These are phyloP conservation scores for Galendromus occidentalis DNA, from an alignment of 1,140 invertebrate species.

Conservation along the genomic window DNA sequence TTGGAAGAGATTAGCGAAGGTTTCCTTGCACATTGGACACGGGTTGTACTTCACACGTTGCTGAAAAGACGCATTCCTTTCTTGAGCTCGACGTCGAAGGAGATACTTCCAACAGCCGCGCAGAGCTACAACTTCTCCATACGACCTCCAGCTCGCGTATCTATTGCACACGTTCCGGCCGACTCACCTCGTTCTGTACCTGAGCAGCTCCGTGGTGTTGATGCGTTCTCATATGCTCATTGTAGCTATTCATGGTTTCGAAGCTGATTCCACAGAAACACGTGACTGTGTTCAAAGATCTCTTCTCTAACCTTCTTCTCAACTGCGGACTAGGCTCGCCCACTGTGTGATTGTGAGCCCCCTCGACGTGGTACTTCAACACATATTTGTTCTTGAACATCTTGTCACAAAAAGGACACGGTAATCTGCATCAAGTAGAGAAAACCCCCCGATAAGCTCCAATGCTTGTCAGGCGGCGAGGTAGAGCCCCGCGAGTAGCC, in stretches of 20 bases:
- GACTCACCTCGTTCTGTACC: too few species aligned
- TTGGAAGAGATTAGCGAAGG: not conserved
- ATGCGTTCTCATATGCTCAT: constrained; percentile 4
- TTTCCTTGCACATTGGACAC: constrained; percentile 6
- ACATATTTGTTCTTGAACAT: constrained; percentile 10
- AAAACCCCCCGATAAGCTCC: too few species aligned
- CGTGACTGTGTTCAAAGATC: not conserved
- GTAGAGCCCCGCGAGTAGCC: too few species aligned
- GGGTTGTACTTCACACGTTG: not conserved
- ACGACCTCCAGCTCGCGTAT: too few species aligned
- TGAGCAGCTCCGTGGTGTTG: not conserved
- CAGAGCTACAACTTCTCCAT: too few species aligned
- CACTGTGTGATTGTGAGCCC: constrained; percentile 7
- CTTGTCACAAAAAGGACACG: not conserved
- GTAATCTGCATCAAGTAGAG: not conserved
- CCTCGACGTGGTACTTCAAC: constrained; percentile 6
- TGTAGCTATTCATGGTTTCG: constrained; percentile 7
- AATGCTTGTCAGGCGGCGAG: too few species aligned
- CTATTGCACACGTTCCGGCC: too few species aligned
- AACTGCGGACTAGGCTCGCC: not conserved
- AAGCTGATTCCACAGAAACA: constrained; percentile 3
- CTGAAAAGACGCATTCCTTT: not conserved
- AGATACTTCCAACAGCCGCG: too few species aligned
- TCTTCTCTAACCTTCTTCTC: not conserved
- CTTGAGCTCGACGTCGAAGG: too few species aligned